Evolutionary conservation across 2,797 vertebrate genomes (phyloP).

Genomic region (Parauchenoglanis punctatus): DNA sequence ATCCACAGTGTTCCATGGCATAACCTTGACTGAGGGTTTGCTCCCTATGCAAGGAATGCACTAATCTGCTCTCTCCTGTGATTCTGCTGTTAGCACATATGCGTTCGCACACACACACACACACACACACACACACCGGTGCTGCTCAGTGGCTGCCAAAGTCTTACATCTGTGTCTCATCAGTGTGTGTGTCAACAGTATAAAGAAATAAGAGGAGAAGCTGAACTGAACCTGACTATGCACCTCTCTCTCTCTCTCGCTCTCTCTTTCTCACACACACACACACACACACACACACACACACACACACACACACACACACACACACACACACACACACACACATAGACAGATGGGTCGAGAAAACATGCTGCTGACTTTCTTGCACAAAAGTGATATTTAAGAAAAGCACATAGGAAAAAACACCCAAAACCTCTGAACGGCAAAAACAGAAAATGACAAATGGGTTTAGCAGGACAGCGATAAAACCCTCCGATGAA

Average conservation of each 20-base stretch:
- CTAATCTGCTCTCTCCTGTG: constrained; percentile 28
- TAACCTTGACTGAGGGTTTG: constrained; percentile 37
- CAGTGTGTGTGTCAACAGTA: constrained; percentile 48
- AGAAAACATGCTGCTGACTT: constrained; percentile 38
- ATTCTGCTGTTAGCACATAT: constrained; percentile 10
- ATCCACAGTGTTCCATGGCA: constrained; percentile 15
- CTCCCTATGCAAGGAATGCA: constrained; percentile 38
- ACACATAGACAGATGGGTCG: constrained; percentile 4
- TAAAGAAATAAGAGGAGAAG: constrained; percentile 43
- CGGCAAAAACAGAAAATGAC: constrained; percentile 51
- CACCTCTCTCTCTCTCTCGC: constrained; percentile 19
- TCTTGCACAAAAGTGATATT: constrained; percentile 36
- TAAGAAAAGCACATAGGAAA: neutral
- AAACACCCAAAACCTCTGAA: constrained; percentile 39
- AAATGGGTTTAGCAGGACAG: constrained; percentile 55
- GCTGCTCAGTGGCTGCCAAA: constrained; percentile 60
- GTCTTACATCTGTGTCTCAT: constrained; percentile 72
- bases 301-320: neutral
- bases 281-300: neutral
- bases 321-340: neutral
- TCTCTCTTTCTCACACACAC: neutral
- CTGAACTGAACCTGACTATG: constrained; percentile 43
- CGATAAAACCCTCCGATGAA: constrained; percentile 44
- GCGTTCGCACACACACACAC: neutral
- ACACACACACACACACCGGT: constrained; percentile 18